Percentiles rank a stretch among this genome's conserved stretches.
Evolutionary conservation across 2,888 invertebrate species (phyloP).

Genomic region (Myopa tessellatipennis): DNA sequence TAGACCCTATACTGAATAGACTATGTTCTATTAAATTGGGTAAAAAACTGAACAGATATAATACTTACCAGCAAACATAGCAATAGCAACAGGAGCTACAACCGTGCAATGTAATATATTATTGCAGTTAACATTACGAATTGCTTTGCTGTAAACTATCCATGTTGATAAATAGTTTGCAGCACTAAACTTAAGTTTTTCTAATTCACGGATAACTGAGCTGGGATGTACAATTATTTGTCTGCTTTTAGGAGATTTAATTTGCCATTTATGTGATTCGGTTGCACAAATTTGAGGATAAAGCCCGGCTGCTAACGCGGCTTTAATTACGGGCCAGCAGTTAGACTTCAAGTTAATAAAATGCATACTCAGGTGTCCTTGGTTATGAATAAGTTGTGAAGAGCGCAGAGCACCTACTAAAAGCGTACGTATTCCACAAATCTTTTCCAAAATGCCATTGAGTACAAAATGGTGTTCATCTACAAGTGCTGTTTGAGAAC

Average conservation of each 20-base stretch:
- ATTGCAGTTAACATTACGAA: slow-evolving; percentile 71
- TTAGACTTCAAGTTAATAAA: slow-evolving; percentile 87
- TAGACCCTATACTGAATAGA: no score
- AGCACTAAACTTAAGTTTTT: slow-evolving; percentile 33
- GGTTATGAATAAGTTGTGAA: slow-evolving; percentile 70
- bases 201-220: slow-evolving; percentile 69
- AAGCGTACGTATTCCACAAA: slow-evolving; percentile 84
- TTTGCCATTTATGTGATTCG: slow-evolving; percentile 72
- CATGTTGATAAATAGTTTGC: slow-evolving; percentile 77
- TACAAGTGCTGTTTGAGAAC: slow-evolving; percentile 73
- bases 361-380: slow-evolving; percentile 78
- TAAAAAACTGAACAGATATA: background rate
- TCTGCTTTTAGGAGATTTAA: slow-evolving; percentile 73
- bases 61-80: slow-evolving; percentile 71
- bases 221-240: slow-evolving; percentile 66
- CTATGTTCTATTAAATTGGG: background rate
- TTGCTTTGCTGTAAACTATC: slow-evolving; percentile 83
- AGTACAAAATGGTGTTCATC: slow-evolving; percentile 78
- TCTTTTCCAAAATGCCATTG: slow-evolving; percentile 87
- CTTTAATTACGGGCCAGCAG: slow-evolving; percentile 93
- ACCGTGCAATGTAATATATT: slow-evolving; percentile 79
- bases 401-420: slow-evolving; percentile 82
- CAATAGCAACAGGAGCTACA: slow-evolving; percentile 82
- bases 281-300: slow-evolving; percentile 88
- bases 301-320: slow-evolving; percentile 86